A percentile compares a stretch with the other conserved stretches of the same genome.
phyloP scores from a whole-genome alignment of 2,888 invertebrate genomes.

The Andrena camellia region DNA sequence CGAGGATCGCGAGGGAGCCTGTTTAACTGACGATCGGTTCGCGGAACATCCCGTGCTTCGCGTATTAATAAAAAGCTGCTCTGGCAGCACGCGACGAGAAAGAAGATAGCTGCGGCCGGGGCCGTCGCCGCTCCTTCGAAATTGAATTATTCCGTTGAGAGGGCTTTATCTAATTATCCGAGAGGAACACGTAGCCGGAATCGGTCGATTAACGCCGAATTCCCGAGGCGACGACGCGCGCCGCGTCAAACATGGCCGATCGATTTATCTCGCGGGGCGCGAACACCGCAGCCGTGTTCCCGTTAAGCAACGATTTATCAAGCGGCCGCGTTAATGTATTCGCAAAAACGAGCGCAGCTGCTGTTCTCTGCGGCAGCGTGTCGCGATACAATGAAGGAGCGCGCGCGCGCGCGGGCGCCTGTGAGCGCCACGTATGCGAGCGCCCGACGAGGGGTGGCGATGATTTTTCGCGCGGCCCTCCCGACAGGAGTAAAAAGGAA shows the following conservation, averaged over 20 bases:
- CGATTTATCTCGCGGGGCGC: conserved; percentile 66
- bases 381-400: conserved; percentile 69
- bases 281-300: conserved; percentile 66
- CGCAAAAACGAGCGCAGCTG: conserved; percentile 65
- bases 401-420: conserved; percentile 58
- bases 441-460: conserved; percentile 50
- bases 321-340: conserved; percentile 68
- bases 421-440: conserved; percentile 16
- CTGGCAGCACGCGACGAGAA: neutral
- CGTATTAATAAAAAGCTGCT: neutral
- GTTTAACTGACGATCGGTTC: no score
- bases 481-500: conserved; percentile 33
- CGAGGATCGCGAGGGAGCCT: neutral
- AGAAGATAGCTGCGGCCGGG: neutral
- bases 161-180: conserved; percentile 26
- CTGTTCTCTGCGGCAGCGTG: conserved; percentile 47
- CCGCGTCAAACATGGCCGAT: conserved; percentile 49
- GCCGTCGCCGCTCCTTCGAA: neutral
- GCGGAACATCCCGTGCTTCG: no score
- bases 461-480: conserved; percentile 63
- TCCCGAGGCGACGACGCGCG: conserved; percentile 13
- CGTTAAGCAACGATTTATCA: conserved; percentile 71
- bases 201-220: conserved; percentile 44
- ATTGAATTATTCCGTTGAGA: neutral
- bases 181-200: conserved; percentile 3